These are phyloP conservation scores for Drosophila subpulchrella DNA, from an alignment of 1,140 invertebrate genomes.

Conservation along the genomic window DNA sequence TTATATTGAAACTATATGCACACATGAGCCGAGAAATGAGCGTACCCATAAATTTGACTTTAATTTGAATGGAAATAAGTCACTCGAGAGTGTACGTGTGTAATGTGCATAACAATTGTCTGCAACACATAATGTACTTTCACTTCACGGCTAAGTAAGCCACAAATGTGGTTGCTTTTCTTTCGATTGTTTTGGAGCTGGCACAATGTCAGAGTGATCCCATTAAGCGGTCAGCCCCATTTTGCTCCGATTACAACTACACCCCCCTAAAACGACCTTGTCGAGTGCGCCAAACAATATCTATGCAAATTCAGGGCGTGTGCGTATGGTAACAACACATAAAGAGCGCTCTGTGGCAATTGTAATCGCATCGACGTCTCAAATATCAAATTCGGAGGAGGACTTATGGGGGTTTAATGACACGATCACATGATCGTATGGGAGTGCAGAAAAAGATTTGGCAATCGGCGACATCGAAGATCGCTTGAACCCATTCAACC, in stretches of 20 bases:
- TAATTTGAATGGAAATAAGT: conserved; percentile 75
- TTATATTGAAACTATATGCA: conserved; percentile 74
- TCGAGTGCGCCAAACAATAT: conserved; percentile 4
- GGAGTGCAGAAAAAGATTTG: conserved; percentile 71
- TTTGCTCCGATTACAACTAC: conserved; percentile 7
- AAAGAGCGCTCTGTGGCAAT: conserved; percentile 45
- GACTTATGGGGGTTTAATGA: conserved; percentile 58
- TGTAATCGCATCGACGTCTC: conserved; percentile 52
- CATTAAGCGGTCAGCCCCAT: conserved; percentile 63
- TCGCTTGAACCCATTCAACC: conserved; percentile 75
- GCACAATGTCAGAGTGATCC: conserved; percentile 32
- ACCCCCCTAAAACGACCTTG: conserved; percentile 54
- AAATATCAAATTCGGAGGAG: conserved; percentile 49
- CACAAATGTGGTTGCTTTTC: conserved; percentile 38
- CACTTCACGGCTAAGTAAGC: conserved; percentile 73
- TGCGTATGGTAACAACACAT: conserved; percentile 23
- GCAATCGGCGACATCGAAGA: conserved; percentile 75
- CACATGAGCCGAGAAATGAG: conserved; percentile 46
- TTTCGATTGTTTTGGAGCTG: conserved; percentile 16
- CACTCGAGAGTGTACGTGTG: conserved; percentile 48
- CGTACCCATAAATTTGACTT: conserved; percentile 62
- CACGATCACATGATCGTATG: conserved; percentile 63
- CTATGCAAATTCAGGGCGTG: conserved; percentile 62
- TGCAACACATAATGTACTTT: conserved; percentile 74
- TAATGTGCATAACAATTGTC: conserved; percentile 67